Percentiles rank a stretch among this genome's conserved stretches.
Evolutionary conservation across 2,113 vertebrate species (phyloP).

Genomic region (Sylvilagus bachmani): DNA sequence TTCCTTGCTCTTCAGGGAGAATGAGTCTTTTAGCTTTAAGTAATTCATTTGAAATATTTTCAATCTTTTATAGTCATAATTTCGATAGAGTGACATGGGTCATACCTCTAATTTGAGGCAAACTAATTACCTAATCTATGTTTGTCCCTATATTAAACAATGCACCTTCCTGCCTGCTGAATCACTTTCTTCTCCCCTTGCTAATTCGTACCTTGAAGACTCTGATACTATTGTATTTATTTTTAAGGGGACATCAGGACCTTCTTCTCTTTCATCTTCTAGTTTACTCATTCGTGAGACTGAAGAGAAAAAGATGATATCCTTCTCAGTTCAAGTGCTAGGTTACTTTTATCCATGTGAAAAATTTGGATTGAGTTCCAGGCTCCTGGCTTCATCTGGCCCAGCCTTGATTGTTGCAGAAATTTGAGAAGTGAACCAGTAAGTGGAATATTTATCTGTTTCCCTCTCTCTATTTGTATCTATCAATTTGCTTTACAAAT

Average conservation of each 20-base stretch:
- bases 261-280: not conserved
- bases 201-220: not conserved
- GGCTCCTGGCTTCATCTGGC: too few relatives aligned
- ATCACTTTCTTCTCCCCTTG: not conserved
- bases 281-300: not conserved
- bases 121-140: not conserved
- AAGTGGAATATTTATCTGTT: too few relatives aligned
- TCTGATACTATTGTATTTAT: not conserved
- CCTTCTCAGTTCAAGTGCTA: not conserved
- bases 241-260: not conserved
- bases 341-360: too few relatives aligned
- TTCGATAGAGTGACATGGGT: not conserved
- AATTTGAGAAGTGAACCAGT: too few relatives aligned
- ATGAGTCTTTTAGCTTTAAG: not conserved
- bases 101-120: not conserved
- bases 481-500: too few relatives aligned
- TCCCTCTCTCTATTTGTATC: too few relatives aligned
- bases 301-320: not conserved
- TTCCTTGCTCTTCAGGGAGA: not conserved
- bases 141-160: not conserved
- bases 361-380: too few relatives aligned
- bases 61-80: not conserved
- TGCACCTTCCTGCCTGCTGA: not conserved
- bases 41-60: not conserved
- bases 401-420: too few relatives aligned